Evolutionary conservation across 1,140 invertebrate species (phyloP).

Genomic region (Stegodyphus dumicola): DNA sequence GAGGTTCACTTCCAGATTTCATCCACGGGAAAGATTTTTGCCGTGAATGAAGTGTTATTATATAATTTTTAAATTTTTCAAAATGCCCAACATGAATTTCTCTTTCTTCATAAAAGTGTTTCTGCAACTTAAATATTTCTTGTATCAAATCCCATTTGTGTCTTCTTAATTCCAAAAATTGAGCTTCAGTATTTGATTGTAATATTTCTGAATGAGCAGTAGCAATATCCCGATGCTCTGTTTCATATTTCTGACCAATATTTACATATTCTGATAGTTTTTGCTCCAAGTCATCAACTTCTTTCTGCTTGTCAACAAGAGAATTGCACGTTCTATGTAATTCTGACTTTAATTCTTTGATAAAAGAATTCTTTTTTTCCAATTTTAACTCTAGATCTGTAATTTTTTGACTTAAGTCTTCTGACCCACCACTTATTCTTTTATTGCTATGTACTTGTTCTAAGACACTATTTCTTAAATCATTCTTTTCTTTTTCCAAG

Average conservation of each 20-base stretch:
- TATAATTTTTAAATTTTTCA: slow-evolving; percentile 33
- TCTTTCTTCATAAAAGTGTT: slow-evolving; percentile 34
- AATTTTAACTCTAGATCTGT: slow-evolving; percentile 27
- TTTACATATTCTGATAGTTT: background rate
- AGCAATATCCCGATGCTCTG: background rate
- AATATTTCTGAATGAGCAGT: background rate
- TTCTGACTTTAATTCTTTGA: slow-evolving; percentile 45
- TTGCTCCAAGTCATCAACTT: slow-evolving; percentile 3
- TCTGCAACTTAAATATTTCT: slow-evolving; percentile 18
- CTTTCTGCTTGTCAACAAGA: slow-evolving; percentile 31
- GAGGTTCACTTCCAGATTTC: slow-evolving; percentile 39
- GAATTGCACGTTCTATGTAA: slow-evolving; percentile 26
- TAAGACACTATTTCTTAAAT: slow-evolving; percentile 17
- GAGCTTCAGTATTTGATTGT: background rate
- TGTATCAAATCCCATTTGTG: slow-evolving; percentile 37
- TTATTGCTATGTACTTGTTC: slow-evolving; percentile 10
- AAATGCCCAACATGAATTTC: slow-evolving; percentile 21
- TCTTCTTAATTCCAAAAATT: slow-evolving; percentile 18
- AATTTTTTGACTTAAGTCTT: background rate
- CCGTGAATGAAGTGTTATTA: slow-evolving; percentile 19
- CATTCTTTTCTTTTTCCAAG: slow-evolving; percentile 34
- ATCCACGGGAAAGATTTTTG: background rate
- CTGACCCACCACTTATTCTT: background rate
- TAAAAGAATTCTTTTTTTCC: slow-evolving; percentile 23
- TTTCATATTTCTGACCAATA: background rate